Percentiles rank a stretch among this genome's conserved stretches.
Evolutionary conservation across 2,113 vertebrate species (phyloP).

Genomic region (Bos javanicus): DNA sequence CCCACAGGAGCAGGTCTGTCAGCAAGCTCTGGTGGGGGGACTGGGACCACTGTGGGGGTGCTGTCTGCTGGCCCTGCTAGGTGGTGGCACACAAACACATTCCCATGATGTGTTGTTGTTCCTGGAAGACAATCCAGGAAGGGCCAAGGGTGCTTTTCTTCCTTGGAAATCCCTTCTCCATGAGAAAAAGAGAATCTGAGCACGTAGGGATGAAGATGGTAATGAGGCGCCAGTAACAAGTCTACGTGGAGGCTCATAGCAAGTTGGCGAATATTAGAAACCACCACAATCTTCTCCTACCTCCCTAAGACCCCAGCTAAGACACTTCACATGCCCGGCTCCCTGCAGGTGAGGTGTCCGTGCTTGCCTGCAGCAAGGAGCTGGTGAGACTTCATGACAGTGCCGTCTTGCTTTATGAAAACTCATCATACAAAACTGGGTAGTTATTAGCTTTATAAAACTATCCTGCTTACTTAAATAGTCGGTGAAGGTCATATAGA

Average conservation of each 20-base stretch:
- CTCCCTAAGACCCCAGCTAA: neutral
- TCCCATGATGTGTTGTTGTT: neutral
- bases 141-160: neutral
- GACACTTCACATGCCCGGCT: fast-evolving
- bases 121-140: neutral
- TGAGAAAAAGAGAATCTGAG: neutral
- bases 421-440: neutral
- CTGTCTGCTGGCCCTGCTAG: neutral
- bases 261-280: neutral
- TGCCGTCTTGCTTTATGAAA: neutral
- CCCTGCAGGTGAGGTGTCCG: neutral
- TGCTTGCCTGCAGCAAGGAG: neutral
- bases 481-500: neutral
- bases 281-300: fast-evolving
- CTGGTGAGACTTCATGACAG: neutral
- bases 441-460: neutral
- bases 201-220: neutral
- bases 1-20: neutral
- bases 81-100: neutral
- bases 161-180: neutral
- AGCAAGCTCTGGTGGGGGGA: neutral
- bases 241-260: neutral
- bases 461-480: neutral
- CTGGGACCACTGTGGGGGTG: neutral
- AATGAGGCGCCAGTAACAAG: neutral